A percentile compares a stretch with the other conserved stretches of the same genome.
Conservation (phyloP, 2,888 invertebrate genomes). For the Anarsia innoxiella region DNA sequence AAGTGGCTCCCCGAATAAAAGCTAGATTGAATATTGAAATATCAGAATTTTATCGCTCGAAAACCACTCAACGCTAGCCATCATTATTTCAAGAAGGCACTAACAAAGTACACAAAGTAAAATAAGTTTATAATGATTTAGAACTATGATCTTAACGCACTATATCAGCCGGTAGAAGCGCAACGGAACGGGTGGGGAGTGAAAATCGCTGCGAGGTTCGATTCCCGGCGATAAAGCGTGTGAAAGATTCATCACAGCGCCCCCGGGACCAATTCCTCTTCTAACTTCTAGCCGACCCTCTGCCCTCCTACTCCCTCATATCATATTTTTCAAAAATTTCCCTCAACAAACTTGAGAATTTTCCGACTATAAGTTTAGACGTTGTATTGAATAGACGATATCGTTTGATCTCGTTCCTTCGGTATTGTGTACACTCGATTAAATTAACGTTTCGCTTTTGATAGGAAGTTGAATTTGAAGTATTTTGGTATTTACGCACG, state of each 20-base stretch:
- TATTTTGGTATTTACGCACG: too few relatives aligned
- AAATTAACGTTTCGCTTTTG: too few relatives aligned
- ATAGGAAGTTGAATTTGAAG: too few relatives aligned
- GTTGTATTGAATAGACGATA: slow-evolving; percentile 46
- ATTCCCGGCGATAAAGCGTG: slow-evolving; percentile 67
- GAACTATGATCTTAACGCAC: not conserved
- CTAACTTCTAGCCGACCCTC: slow-evolving; percentile 57
- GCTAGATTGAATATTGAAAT: too few relatives aligned
- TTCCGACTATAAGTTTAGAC: slow-evolving; percentile 42
- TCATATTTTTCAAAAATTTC: slow-evolving; percentile 69
- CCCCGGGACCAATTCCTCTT: slow-evolving; percentile 63
- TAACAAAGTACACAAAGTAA: too few relatives aligned
- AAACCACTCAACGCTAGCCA: too few relatives aligned
- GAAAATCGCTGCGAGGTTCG: slow-evolving; percentile 50
- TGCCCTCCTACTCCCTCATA: slow-evolving; percentile 51
- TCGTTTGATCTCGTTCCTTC: slow-evolving; percentile 23
- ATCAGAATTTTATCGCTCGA: too few relatives aligned
- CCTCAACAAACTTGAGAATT: slow-evolving; percentile 44
- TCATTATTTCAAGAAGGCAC: too few relatives aligned
- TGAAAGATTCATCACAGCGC: slow-evolving; percentile 69
- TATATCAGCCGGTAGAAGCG: slow-evolving; percentile 3
- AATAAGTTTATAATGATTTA: too few relatives aligned
- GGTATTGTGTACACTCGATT: too few relatives aligned
- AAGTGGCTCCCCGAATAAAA: too few relatives aligned
- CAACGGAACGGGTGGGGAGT: slow-evolving; percentile 12